A percentile compares a stretch with the other conserved stretches of the same genome.
Evolutionary conservation across 2,113 vertebrate genomes (phyloP).

Genomic region (Brachirus orientalis): DNA sequence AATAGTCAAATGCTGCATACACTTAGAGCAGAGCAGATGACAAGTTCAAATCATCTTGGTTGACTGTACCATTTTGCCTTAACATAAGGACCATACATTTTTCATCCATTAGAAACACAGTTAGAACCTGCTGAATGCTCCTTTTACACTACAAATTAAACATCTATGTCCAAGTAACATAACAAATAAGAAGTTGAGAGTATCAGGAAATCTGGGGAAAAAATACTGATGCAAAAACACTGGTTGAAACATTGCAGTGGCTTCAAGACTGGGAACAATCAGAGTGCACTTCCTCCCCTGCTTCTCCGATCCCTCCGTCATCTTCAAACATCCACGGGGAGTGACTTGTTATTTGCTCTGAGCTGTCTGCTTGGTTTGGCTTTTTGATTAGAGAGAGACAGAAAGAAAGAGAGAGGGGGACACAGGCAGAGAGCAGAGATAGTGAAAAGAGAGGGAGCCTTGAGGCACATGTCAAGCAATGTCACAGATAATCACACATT

Average conservation of each 20-base stretch:
- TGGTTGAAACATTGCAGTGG: constrained; percentile 37
- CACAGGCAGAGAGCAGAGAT: constrained; percentile 47
- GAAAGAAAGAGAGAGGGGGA: constrained; percentile 57
- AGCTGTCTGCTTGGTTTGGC: constrained; percentile 76
- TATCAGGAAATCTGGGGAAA: neutral
- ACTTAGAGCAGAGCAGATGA: too few species aligned
- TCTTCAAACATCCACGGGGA: constrained; percentile 76
- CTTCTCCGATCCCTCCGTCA: constrained; percentile 58
- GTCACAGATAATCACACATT: constrained; percentile 82
- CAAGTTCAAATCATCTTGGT: too few species aligned
- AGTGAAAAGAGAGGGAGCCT: constrained; percentile 69
- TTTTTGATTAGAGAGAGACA: constrained; percentile 78
- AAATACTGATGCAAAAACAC: constrained; percentile 6
- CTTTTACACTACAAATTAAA: too few species aligned
- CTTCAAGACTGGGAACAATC: constrained; percentile 54
- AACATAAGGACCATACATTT: too few species aligned
- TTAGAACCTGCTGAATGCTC: too few species aligned
- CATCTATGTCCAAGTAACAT: neutral
- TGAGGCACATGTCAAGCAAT: constrained; percentile 80
- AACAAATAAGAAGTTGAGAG: constrained; percentile 11
- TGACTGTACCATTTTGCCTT: too few species aligned
- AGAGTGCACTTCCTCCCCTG: constrained; percentile 57
- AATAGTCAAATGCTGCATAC: too few species aligned
- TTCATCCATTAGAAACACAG: too few species aligned
- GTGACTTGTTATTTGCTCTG: constrained; percentile 79